Evolutionary conservation across 2,888 invertebrate genomes (phyloP).

Genomic region (Ormyrus thymus): DNA sequence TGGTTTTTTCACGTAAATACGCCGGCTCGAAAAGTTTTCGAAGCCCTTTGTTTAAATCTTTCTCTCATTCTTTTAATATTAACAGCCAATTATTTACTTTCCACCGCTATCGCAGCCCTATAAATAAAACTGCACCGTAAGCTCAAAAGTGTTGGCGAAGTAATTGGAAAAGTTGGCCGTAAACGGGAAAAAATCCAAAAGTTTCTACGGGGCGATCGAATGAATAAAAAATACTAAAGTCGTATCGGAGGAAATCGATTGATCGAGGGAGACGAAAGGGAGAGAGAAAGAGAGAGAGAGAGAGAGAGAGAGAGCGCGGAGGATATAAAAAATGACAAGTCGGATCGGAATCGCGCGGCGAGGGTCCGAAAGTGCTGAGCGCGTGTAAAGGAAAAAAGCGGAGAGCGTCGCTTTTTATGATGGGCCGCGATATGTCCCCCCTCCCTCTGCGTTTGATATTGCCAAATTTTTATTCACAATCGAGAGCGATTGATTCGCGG

Average conservation of each 20-base stretch:
- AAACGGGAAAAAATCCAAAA: background rate
- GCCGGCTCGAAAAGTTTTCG: too few species aligned
- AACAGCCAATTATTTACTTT: too few species aligned
- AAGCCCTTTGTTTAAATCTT: too few species aligned
- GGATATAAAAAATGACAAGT: background rate
- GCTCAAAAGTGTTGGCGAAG: background rate
- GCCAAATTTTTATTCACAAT: background rate
- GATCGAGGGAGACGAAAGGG: background rate
- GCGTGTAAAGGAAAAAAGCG: background rate
- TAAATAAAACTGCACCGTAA: too few species aligned
- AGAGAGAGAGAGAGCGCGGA: background rate
- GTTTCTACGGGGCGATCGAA: background rate
- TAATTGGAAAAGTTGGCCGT: background rate
- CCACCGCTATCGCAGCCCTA: too few species aligned
- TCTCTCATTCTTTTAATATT: too few species aligned
- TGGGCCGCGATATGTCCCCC: background rate
- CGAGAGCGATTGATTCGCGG: background rate
- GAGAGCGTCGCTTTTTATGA: background rate
- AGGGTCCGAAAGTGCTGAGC: background rate
- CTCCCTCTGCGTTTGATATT: background rate
- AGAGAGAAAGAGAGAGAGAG: background rate
- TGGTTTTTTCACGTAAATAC: too few species aligned
- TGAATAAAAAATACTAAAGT: background rate
- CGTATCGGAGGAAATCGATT: conserved; percentile 3
- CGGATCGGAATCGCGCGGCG: background rate